Conservation (phyloP, 2,888 invertebrate genomes). For the Hemistola chrysoprasaria region DNA sequence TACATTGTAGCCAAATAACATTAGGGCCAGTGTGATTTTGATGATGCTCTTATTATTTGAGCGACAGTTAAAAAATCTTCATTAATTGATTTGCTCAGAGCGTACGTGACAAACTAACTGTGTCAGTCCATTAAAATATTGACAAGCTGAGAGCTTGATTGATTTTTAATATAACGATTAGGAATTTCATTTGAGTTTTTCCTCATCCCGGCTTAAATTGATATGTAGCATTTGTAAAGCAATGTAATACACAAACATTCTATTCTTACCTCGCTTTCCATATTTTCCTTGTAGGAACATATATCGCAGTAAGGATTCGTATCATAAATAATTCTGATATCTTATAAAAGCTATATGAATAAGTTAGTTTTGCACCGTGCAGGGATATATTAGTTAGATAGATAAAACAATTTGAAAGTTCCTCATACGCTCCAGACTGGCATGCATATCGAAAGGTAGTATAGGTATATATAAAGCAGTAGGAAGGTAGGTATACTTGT, state of each 20-base stretch:
- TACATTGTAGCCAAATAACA: conserved; percentile 45
- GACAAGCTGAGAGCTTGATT: conserved; percentile 47
- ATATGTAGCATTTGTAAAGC: conserved; percentile 10
- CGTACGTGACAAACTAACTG: conserved; percentile 70
- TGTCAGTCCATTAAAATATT: conserved; percentile 54
- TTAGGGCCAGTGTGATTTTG: conserved; percentile 58
- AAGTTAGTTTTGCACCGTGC: no score
- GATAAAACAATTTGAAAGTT: no score
- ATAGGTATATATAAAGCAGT: no score
- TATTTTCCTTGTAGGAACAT: background rate
- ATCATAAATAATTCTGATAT: no score
- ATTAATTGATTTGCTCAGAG: conserved; percentile 41
- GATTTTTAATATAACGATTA: conserved; percentile 46
- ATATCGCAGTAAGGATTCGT: no score
- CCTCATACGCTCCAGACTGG: no score
- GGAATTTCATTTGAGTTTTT: conserved; percentile 53
- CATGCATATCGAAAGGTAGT: no score
- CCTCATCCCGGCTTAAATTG: conserved; percentile 40
- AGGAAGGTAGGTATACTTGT: no score
- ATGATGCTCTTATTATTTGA: conserved; percentile 56
- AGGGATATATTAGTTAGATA: no score
- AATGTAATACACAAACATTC: conserved; percentile 6
- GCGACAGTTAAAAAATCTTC: conserved; percentile 39
- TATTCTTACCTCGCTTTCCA: background rate
- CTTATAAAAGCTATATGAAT: no score